A percentile compares a stretch with the other conserved stretches of the same genome.
Conservation (phyloP, 2,113 vertebrate genomes). For the Seriola quinqueradiata region DNA sequence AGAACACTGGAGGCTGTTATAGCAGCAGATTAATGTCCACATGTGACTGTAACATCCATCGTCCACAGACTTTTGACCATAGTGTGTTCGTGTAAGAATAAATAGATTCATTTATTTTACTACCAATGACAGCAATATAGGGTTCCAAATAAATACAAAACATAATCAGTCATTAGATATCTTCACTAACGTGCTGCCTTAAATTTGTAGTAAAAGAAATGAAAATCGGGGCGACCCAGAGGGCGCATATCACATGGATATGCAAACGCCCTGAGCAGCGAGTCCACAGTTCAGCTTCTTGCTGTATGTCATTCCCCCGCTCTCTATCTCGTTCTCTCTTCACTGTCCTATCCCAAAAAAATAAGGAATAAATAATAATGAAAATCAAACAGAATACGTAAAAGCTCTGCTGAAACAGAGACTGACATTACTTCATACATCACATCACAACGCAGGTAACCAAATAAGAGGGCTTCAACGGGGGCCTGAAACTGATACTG, state of each 20-base stretch:
- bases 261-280: too few species aligned
- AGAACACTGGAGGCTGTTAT: not conserved
- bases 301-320: too few species aligned
- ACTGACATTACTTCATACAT: not conserved
- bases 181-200: not conserved
- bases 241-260: too few species aligned
- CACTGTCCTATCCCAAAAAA: too few species aligned
- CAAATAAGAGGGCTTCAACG: not conserved
- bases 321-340: not conserved
- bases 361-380: not conserved
- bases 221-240: not conserved
- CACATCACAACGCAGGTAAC: conserved; percentile 3
- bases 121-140: not conserved
- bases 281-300: too few species aligned
- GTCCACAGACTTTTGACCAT: not conserved
- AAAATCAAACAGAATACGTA: not conserved
- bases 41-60: too few species aligned
- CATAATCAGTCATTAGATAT: not conserved
- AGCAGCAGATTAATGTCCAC: not conserved
- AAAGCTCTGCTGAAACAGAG: not conserved
- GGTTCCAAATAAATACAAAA: not conserved
- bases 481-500: conserved; percentile 18
- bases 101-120: not conserved
- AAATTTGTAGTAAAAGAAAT: not conserved
- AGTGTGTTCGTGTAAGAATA: not conserved